A percentile compares a stretch with the other conserved stretches of the same genome.
Evolutionary conservation across 2,797 vertebrate genomes (phyloP).

Genomic region (Gambelia wislizenii): DNA sequence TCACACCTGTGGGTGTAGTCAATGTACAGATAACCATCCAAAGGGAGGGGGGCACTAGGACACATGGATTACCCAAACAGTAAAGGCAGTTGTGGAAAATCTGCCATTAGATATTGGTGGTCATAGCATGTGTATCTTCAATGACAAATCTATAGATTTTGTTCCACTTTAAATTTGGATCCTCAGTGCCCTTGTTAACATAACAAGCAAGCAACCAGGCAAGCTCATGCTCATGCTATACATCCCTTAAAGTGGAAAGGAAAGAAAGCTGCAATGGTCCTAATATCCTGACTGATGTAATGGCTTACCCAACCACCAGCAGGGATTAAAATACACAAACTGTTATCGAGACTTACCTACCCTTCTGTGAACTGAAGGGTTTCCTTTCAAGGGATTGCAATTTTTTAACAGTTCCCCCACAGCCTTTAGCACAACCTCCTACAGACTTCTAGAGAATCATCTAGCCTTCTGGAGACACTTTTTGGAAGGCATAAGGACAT

Average conservation of each 20-base stretch:
- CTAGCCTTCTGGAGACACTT: not conserved
- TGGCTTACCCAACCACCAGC: not conserved
- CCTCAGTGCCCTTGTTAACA: not conserved
- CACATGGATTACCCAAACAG: not conserved
- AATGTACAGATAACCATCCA: not conserved
- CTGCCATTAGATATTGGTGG: not conserved
- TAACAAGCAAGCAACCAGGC: not conserved
- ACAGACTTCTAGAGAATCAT: not conserved
- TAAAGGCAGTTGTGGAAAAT: not conserved
- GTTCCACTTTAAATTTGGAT: not conserved
- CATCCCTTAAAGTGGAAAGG: not conserved
- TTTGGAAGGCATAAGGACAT: not conserved
- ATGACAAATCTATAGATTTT: not conserved
- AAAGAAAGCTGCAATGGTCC: not conserved
- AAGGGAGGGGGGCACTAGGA: not conserved
- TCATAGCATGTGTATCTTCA: not conserved
- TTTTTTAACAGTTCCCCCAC: not conserved
- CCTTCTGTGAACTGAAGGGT: not conserved
- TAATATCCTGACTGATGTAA: not conserved
- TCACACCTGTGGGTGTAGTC: not conserved
- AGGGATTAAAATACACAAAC: not conserved
- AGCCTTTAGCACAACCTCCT: not conserved
- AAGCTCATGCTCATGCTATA: not conserved
- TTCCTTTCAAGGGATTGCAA: not conserved
- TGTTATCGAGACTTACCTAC: not conserved